These are phyloP conservation scores for Rhagoletis pomonella DNA, from an alignment of 1,140 invertebrate species.

Conservation along the genomic window DNA sequence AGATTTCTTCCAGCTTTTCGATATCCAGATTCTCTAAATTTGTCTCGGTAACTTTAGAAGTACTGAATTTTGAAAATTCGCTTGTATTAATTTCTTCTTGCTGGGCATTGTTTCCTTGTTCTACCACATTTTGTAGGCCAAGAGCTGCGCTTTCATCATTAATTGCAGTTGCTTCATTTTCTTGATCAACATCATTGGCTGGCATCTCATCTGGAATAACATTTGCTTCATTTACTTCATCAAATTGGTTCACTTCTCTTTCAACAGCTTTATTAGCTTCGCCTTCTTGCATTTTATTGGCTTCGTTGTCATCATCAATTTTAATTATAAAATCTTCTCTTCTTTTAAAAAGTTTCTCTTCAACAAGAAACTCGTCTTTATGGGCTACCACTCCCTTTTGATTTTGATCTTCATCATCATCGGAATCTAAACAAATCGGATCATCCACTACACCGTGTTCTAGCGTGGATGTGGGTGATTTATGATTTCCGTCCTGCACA, in stretches of 20 bases:
- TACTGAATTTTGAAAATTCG: background rate
- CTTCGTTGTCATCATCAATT: background rate
- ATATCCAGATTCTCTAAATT: conserved; percentile 9
- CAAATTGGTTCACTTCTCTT: too few species aligned
- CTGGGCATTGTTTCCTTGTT: too few species aligned
- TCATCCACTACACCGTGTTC: background rate
- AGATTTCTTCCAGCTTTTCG: background rate
- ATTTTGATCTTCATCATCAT: background rate
- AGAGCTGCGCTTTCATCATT: too few species aligned
- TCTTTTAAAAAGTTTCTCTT: conserved; percentile 15
- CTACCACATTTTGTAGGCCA: too few species aligned
- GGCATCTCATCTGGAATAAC: too few species aligned
- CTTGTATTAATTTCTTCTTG: background rate
- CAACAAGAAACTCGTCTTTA: background rate
- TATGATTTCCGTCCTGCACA: background rate
- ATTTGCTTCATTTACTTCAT: background rate
- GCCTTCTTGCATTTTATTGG: too few species aligned
- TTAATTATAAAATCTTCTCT: background rate
- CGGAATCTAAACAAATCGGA: conserved; percentile 10
- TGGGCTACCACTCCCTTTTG: too few species aligned
- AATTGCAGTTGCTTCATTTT: background rate
- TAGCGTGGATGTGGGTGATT: background rate
- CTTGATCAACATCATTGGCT: background rate
- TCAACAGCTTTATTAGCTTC: too few species aligned
- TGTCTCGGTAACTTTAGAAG: background rate